A percentile compares a stretch with the other conserved stretches of the same genome.
phyloP scores from a whole-genome alignment of 2,888 invertebrate species.

The Mythimna lalbum region DNA sequence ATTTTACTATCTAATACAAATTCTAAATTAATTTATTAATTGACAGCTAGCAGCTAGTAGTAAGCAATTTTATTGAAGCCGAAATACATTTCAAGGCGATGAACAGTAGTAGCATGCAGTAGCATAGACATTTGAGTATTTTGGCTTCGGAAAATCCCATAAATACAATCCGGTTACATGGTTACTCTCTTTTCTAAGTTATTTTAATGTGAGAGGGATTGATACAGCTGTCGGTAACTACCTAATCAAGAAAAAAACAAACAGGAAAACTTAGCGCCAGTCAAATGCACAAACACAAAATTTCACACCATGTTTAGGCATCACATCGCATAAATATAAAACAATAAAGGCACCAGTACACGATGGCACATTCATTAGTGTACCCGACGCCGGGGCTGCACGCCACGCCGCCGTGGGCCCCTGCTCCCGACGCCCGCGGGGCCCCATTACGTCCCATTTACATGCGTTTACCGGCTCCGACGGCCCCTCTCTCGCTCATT shows the following conservation, averaged over 20 bases:
- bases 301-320: slow-evolving; percentile 34
- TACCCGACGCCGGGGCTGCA: slow-evolving; percentile 37
- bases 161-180: too few species aligned
- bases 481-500: slow-evolving; percentile 65
- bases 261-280: neutral
- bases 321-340: slow-evolving; percentile 46
- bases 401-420: slow-evolving; percentile 34
- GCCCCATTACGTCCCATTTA: slow-evolving; percentile 76
- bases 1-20: too few species aligned
- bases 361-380: slow-evolving; percentile 61
- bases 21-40: too few species aligned
- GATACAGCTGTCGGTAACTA: too few species aligned
- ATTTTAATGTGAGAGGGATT: too few species aligned
- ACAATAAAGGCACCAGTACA: slow-evolving; percentile 36
- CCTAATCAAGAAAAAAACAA: neutral
- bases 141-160: too few species aligned
- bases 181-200: too few species aligned
- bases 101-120: too few species aligned
- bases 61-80: too few species aligned
- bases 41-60: too few species aligned
- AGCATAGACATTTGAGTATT: too few species aligned
- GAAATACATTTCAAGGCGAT: too few species aligned
- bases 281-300: slow-evolving; percentile 24
- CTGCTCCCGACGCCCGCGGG: slow-evolving; percentile 53
- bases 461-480: slow-evolving; percentile 70